A percentile compares a stretch with the other conserved stretches of the same genome.
phyloP scores from a whole-genome alignment of 2,113 vertebrate genomes.

The Hemiscyllium ocellatum region DNA sequence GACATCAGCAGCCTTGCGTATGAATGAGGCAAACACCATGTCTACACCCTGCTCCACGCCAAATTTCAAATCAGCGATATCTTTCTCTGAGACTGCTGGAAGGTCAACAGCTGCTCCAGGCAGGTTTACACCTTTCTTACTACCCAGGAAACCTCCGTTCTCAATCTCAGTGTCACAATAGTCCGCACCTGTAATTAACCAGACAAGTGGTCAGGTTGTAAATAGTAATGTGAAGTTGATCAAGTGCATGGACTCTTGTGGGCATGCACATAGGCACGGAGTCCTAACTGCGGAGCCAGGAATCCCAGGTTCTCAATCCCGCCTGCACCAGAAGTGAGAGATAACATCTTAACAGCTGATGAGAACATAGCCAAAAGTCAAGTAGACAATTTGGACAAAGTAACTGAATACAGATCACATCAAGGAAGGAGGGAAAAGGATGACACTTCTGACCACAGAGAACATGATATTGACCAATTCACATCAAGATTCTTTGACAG shows the following conservation, averaged over 20 bases:
- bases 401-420: not conserved
- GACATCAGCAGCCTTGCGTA: conserved; percentile 87
- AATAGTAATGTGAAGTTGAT: not conserved
- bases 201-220: not conserved
- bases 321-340: no score
- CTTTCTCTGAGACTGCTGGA: conserved; percentile 85
- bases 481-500: not conserved
- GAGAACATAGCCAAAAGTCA: no score
- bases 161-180: conserved; percentile 74
- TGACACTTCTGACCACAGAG: not conserved
- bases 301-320: no score
- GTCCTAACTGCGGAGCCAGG: no score
- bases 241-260: not conserved
- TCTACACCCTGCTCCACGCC: conserved; percentile 90
- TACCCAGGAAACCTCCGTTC: conserved; percentile 82
- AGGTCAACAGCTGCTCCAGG: conserved; percentile 86
- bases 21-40: conserved; percentile 97
- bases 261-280: no score
- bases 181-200: conserved; percentile 60
- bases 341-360: no score
- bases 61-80: conserved; percentile 85
- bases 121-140: conserved; percentile 95
- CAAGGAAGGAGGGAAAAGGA: not conserved
- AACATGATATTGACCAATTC: not conserved
- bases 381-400: not conserved